These are phyloP conservation scores for Catagonus wagneri DNA, from an alignment of 2,113 vertebrate species.

Conservation along the genomic window DNA sequence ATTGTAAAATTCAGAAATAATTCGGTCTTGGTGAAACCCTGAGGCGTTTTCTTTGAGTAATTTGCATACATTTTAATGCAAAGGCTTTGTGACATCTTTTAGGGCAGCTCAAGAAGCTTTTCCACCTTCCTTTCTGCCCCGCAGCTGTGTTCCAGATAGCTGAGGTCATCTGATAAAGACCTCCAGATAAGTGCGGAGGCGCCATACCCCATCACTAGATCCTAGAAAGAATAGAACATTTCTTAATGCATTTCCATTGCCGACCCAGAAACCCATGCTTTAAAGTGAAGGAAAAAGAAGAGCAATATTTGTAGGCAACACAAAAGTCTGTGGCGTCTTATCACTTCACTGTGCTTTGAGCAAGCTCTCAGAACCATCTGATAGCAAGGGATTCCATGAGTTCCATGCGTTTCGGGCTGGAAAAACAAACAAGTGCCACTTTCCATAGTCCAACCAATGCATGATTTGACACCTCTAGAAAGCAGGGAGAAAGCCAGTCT, in stretches of 20 bases:
- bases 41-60: not conserved
- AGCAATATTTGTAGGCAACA: slow-evolving; percentile 25
- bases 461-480: not conserved
- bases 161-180: not conserved
- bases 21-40: not conserved
- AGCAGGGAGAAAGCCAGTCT: not conserved
- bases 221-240: not conserved
- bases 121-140: not conserved
- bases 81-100: not conserved
- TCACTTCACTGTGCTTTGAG: slow-evolving; percentile 19
- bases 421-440: slow-evolving; percentile 65
- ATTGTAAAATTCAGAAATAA: slow-evolving; percentile 7
- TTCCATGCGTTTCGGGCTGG: not conserved
- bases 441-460: not conserved
- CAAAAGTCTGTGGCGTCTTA: not conserved
- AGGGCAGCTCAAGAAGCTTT: not conserved
- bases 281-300: slow-evolving; percentile 35
- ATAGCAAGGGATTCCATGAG: slow-evolving; percentile 45
- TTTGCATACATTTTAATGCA: not conserved
- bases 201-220: not conserved
- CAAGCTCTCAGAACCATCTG: slow-evolving; percentile 50
- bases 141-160: not conserved
- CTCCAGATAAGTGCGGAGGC: not conserved
- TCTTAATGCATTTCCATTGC: not conserved
- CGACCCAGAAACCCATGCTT: slow-evolving; percentile 53